These are phyloP conservation scores for Heterodera carotae DNA, from an alignment of 1,140 invertebrate species.

Conservation along the genomic window DNA sequence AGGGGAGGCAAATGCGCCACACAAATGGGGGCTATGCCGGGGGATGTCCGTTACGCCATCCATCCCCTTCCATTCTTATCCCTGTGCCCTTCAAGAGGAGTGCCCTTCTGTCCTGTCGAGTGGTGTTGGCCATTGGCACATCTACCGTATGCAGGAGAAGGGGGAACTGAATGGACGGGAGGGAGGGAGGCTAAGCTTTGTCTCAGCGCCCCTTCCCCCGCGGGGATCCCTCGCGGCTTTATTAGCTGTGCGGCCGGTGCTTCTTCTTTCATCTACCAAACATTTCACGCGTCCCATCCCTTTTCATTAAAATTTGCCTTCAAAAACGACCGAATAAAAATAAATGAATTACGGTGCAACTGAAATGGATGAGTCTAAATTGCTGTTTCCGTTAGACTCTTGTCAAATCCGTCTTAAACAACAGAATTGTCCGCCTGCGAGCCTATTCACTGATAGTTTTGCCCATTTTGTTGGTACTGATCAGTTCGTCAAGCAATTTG, in stretches of 20 bases:
- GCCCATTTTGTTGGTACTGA: background rate
- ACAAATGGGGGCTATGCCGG: background rate
- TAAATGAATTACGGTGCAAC: background rate
- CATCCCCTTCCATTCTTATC: background rate
- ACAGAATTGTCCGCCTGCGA: background rate
- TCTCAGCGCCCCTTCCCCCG: background rate
- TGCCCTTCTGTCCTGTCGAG: conserved; percentile 1
- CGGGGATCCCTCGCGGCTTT: background rate
- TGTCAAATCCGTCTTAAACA: background rate
- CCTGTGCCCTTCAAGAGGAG: background rate
- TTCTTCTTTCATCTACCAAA: background rate
- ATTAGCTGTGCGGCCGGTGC: background rate
- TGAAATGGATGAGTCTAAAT: background rate
- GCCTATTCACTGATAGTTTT: background rate
- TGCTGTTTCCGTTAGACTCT: background rate
- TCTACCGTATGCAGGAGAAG: conserved; percentile 1
- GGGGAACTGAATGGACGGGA: background rate
- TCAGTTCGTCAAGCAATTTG: background rate
- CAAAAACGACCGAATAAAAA: background rate
- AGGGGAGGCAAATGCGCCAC: background rate
- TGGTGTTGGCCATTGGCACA: conserved; percentile 13
- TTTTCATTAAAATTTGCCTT: conserved; percentile 9
- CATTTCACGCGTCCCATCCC: background rate
- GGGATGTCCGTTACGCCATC: conserved; percentile 10
- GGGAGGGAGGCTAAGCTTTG: background rate